Base-by-base conservation (phyloP, 1,140 invertebrate genomes). In the Aphaenogaster rudis region DNA sequence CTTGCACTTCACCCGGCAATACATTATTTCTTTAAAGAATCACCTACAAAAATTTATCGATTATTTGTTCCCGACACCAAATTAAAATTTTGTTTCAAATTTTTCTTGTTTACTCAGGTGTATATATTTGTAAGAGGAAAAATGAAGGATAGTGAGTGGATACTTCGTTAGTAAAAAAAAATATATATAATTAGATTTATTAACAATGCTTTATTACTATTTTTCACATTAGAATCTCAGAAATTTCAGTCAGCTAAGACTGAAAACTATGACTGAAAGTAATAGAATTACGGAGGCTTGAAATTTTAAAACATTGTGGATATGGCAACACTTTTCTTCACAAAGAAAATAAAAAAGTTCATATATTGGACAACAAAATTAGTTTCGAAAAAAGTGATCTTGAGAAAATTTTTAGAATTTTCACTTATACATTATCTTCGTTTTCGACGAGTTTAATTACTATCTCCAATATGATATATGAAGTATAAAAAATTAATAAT, bases 181-280 rank as follows among this genome's bases (percentile, higher is more conserved):
- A 72, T 45, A 52, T 61, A 64, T 33, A 69, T 42, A 57, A 71
- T 71, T 71, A 42, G 9, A 81, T 81, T 81, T 45, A 50, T 81
- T 81, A 74, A 87, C 52, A 71, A 74, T 82, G 28, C 74, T 93
- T 72, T 92, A 92, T 90, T 86, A 89, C 21, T 88, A 80, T 88
- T 79, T 86, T 66, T 88, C 45, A 80, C 61, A 84, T 91, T 81
- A 94, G 91, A 91, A 92, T 76, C 91, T 94, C 85, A 91, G 86
- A 86, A 91, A 93, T 91, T 88, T 74, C 88, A 91, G 28, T 28
- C 28, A 28, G 28, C 28, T 28, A 28, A 0, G 28, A 28, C 28
- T 28, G 28, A 28, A 28, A 28, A 28, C 76, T 94, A 91, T 93
- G 90, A 92, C 86, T 91, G 72, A 91, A 88, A 80, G 91, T 94